Base-by-base conservation (phyloP, 2,797 vertebrate species). In the Hydrophis major region DNA sequence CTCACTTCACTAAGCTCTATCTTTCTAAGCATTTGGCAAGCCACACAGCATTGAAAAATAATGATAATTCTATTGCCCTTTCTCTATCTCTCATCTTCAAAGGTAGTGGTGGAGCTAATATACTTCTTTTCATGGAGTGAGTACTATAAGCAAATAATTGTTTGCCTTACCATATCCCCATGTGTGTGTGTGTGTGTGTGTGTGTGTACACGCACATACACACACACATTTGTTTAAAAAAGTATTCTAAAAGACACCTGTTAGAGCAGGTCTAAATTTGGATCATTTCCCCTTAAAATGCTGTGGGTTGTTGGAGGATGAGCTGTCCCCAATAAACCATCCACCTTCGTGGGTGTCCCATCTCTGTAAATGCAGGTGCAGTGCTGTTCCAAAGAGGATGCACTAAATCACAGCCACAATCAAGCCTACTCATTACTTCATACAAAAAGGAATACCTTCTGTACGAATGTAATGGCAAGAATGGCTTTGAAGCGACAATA, bases 361-460 rank as follows among this genome's bases (percentile, higher is more conserved):
- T 94, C 95, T 96, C 94, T 96, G 95, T 95, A 94, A 91, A 92
- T 22, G 94, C 98, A 98, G 98, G 97, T 98, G 98, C 97, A 97
- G 96, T 96, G 94, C 96, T 96, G 95, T 94, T 96, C 95, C 92
- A 59, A 92, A 92, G 87, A 94, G 97, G 97, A 96, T 98, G 97
- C 97, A 97, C 97, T 96, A 95, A 98, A 98, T 98, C 97, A 97
- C 95, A 25, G 12, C 93, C 96, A 97, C 97, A 97, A 93, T 94
- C 94, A 92, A 94, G 97, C 96, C 95, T 97, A 97, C 95, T 97
- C 95, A 96, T 96, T 95, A 96, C 94, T 94, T 94, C 95, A 97
- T 96, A 96, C 96, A 96, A 95, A 97, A 95, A 94, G 91, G 95
- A 96, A 95, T 96, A 96, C 95, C 96, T 96, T 96, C 95, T 96